Conservation (phyloP, 2,797 vertebrate species). For the Oryzias sinensis region DNA sequence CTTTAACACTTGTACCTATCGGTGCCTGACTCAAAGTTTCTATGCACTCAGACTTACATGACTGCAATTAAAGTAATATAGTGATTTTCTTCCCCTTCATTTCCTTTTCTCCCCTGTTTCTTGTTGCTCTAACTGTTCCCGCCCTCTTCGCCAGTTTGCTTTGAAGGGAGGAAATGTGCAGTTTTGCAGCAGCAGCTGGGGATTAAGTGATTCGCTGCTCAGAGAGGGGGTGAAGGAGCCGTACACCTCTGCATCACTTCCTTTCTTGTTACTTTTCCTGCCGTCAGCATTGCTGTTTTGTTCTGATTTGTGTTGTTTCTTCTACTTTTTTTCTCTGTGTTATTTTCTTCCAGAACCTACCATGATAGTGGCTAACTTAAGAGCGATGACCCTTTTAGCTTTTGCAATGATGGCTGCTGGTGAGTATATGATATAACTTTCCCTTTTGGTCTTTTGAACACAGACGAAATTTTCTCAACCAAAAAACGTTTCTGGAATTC, state of each 20-base stretch:
- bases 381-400: too few species aligned
- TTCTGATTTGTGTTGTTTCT: constrained; percentile 20
- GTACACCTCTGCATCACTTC: constrained; percentile 68
- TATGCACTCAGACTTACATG: too few species aligned
- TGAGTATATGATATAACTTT: too few species aligned
- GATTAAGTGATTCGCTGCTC: constrained; percentile 62
- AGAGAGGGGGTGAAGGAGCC: constrained; percentile 35
- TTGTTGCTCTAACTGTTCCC: constrained; percentile 37
- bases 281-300: constrained; percentile 11
- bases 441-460: too few species aligned
- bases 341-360: neutral
- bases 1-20: too few species aligned
- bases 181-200: constrained; percentile 47
- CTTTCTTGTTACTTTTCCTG: constrained; percentile 64
- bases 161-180: constrained; percentile 80
- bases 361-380: too few species aligned
- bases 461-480: too few species aligned
- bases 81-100: constrained; percentile 39
- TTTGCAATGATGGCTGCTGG: too few species aligned
- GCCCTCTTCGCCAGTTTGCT: constrained; percentile 48
- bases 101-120: constrained; percentile 48
- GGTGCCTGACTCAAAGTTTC: too few species aligned
- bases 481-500: too few species aligned
- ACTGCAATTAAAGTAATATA: constrained; percentile 2
- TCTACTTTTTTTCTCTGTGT: constrained; percentile 2